phyloP scores from a whole-genome alignment of 2,113 vertebrate genomes.

The Choloepus hoffmanni region DNA sequence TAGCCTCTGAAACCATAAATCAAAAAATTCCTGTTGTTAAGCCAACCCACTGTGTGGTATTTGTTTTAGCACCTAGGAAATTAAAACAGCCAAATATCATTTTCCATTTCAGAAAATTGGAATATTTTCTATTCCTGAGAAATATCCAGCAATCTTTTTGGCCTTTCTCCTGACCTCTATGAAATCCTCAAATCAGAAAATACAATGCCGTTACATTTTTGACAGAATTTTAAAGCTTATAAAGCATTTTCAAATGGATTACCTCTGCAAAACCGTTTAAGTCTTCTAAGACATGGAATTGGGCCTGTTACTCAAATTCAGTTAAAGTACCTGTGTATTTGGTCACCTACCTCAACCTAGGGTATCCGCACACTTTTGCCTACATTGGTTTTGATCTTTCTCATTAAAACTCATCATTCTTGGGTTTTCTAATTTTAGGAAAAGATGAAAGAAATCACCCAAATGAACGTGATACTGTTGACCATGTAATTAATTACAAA shows the following conservation, averaged over 20 bases:
- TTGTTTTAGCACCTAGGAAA: too few relatives aligned
- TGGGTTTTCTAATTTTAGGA: neutral
- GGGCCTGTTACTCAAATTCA: neutral
- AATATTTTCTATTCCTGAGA: constrained; percentile 12
- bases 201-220: neutral
- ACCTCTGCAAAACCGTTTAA: neutral
- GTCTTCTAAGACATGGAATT: neutral
- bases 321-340: neutral
- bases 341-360: neutral
- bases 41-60: too few relatives aligned
- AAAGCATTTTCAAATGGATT: neutral
- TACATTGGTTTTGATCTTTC: neutral
- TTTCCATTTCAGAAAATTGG: constrained; percentile 15
- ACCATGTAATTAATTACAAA: neutral
- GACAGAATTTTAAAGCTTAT: neutral
- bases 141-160: neutral
- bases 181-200: constrained; percentile 11
- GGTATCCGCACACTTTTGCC: neutral
- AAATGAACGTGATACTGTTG: neutral
- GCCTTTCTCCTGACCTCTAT: neutral
- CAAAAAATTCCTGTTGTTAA: too few relatives aligned
- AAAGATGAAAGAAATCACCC: neutral
- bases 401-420: neutral
- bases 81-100: neutral
- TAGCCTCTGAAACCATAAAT: too few relatives aligned